Evolutionary conservation across 2,888 invertebrate genomes (phyloP).

Genomic region (Drosophila meridionalis): DNA sequence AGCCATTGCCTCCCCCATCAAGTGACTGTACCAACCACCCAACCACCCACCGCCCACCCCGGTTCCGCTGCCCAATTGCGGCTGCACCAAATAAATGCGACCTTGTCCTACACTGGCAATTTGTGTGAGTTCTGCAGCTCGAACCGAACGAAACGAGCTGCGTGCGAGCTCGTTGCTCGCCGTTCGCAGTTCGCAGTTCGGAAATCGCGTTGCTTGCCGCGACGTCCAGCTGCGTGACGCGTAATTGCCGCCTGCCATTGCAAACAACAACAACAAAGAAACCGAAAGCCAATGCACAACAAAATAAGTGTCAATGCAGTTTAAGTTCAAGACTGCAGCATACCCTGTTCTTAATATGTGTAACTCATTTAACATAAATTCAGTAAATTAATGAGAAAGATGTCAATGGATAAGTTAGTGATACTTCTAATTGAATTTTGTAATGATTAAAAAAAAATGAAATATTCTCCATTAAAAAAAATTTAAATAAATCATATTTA

Average conservation of each 20-base stretch:
- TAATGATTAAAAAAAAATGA: too few species aligned
- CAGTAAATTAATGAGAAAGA: too few species aligned
- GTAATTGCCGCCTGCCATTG: constrained; percentile 63
- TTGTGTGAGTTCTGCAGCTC: constrained; percentile 52
- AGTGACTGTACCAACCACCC: neutral
- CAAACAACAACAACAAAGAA: constrained; percentile 40
- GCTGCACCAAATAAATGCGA: constrained; percentile 77
- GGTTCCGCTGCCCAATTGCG: constrained; percentile 66
- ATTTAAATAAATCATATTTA: too few species aligned
- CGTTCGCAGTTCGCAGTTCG: constrained; percentile 13
- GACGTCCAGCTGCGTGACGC: constrained; percentile 75
- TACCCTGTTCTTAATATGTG: neutral
- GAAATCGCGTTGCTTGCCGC: constrained; percentile 29
- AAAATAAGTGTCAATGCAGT: neutral
- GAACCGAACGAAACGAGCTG: constrained; percentile 44
- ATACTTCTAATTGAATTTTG: too few species aligned
- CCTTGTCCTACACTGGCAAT: constrained; percentile 79
- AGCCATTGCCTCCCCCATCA: constrained; percentile 1
- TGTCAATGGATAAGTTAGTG: too few species aligned
- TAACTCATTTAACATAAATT: too few species aligned
- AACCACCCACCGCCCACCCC: neutral
- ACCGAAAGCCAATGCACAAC: constrained; percentile 23
- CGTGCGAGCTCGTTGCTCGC: constrained; percentile 42
- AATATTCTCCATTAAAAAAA: too few species aligned
- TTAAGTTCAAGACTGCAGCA: neutral